A percentile compares a stretch with the other conserved stretches of the same genome.
Conservation (phyloP, 2,888 invertebrate species). For the Lymantria monacha region DNA sequence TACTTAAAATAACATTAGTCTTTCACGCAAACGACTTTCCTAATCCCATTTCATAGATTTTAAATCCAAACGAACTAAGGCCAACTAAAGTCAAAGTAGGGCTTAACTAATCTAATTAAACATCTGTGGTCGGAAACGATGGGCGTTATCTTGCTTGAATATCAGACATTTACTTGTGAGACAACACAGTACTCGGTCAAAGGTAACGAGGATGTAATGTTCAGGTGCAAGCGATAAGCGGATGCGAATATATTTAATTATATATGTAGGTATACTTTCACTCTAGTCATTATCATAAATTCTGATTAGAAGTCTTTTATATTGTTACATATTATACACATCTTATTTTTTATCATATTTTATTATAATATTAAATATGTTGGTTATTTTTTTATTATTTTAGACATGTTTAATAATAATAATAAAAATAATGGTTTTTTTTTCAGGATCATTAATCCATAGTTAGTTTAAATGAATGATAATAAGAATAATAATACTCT, state of each 20-base stretch:
- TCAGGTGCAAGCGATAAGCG: conserved; percentile 37
- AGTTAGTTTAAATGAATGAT: too few species aligned
- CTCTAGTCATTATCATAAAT: too few species aligned
- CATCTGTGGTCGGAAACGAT: conserved; percentile 53
- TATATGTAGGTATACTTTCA: too few species aligned
- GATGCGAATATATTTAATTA: neutral
- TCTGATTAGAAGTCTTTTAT: too few species aligned
- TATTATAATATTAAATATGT: too few species aligned
- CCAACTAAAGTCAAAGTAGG: conserved; percentile 7
- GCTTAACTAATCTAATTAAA: conserved; percentile 61
- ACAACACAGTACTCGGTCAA: conserved; percentile 55
- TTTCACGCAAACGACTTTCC: conserved; percentile 3
- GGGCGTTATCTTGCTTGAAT: conserved; percentile 53
- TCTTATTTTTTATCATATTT: too few species aligned
- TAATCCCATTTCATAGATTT: neutral
- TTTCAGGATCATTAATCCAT: too few species aligned
- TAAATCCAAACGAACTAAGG: neutral
- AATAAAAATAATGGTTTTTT: too few species aligned
- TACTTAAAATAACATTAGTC: neutral
- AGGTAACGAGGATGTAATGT: conserved; percentile 39
- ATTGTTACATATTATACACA: too few species aligned
- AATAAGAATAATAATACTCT: too few species aligned
- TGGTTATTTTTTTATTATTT: too few species aligned
- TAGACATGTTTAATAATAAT: too few species aligned
- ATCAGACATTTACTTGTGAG: conserved; percentile 58